Conservation (phyloP, 2,888 invertebrate species). For the Drosophila borealis region DNA sequence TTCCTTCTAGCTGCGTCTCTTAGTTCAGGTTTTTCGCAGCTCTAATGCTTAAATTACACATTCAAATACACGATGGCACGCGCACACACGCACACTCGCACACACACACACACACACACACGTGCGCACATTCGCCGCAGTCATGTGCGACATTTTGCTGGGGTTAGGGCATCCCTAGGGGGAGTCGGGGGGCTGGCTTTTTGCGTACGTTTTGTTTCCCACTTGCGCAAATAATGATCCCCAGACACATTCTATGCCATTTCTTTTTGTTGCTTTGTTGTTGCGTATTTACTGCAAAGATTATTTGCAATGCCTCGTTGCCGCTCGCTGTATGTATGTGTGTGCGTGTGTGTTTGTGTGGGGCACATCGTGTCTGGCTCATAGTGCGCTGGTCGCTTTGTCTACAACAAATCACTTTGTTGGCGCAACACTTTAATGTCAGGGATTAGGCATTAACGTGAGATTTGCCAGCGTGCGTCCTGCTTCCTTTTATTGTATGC, state of each 20-base stretch:
- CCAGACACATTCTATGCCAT: conserved; percentile 71
- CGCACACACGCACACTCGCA: conserved; percentile 21
- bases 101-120: conserved; percentile 28
- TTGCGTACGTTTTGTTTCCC: conserved; percentile 79
- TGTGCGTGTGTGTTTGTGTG: neutral
- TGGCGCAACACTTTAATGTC: conserved; percentile 80
- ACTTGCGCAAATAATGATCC: conserved; percentile 82
- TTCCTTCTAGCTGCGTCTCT: conserved; percentile 27
- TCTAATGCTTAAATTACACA: conserved; percentile 81
- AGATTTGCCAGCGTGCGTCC: conserved; percentile 62
- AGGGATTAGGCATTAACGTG: conserved; percentile 78
- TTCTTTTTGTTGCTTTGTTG: conserved; percentile 38
- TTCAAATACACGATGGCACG: conserved; percentile 63
- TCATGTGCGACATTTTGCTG: conserved; percentile 74
- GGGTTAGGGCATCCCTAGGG: conserved; percentile 4
- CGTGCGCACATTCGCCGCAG: conserved; percentile 59
- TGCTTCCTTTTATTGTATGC: conserved; percentile 44
- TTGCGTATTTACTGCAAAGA: conserved; percentile 76
- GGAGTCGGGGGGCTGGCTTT: conserved; percentile 26
- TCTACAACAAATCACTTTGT: conserved; percentile 79
- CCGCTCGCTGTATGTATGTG: conserved; percentile 6
- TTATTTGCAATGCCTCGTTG: conserved; percentile 77
- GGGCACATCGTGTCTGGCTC: conserved; percentile 4
- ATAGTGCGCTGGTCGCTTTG: conserved; percentile 69
- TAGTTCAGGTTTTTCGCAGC: conserved; percentile 74